These are phyloP conservation scores for Liposcelis brunnea DNA, from an alignment of 2,888 invertebrate species.

Conservation along the genomic window DNA sequence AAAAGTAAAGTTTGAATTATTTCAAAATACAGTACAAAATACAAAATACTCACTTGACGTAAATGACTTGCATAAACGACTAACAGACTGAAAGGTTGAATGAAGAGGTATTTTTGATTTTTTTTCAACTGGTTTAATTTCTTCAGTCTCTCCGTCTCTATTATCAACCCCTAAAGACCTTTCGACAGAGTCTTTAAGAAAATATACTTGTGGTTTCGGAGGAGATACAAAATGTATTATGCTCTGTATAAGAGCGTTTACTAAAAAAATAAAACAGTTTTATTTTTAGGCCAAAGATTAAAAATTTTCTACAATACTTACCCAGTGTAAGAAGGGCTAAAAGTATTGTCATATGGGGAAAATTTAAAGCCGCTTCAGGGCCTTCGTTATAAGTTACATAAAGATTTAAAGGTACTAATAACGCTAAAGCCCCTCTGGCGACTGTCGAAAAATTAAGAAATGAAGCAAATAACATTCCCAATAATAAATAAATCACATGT, in stretches of 20 bases:
- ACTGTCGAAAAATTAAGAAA: conserved; percentile 11
- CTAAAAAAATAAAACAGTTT: neutral
- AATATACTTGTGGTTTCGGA: conserved; percentile 1
- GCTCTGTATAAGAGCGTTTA: neutral
- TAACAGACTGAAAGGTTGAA: too few relatives aligned
- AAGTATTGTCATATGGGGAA: neutral
- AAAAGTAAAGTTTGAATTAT: too few relatives aligned
- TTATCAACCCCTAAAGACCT: too few relatives aligned
- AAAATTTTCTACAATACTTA: too few relatives aligned
- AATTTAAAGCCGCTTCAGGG: neutral
- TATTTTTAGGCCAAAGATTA: too few relatives aligned
- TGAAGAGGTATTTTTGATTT: too few relatives aligned
- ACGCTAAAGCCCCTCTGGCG: conserved; percentile 2
- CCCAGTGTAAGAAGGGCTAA: neutral
- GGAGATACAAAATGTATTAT: neutral
- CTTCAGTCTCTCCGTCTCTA: neutral
- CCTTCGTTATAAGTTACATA: neutral
- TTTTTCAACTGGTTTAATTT: neutral
- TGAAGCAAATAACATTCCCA: conserved; percentile 14
- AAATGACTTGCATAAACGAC: too few relatives aligned
- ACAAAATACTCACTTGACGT: too few relatives aligned
- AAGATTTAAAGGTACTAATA: conserved; percentile 3
- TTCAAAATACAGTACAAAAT: too few relatives aligned
- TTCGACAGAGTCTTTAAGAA: neutral
- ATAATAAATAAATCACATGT: conserved; percentile 13